phyloP scores from a whole-genome alignment of 2,888 invertebrate species.

The Lomographa bimaculata region DNA sequence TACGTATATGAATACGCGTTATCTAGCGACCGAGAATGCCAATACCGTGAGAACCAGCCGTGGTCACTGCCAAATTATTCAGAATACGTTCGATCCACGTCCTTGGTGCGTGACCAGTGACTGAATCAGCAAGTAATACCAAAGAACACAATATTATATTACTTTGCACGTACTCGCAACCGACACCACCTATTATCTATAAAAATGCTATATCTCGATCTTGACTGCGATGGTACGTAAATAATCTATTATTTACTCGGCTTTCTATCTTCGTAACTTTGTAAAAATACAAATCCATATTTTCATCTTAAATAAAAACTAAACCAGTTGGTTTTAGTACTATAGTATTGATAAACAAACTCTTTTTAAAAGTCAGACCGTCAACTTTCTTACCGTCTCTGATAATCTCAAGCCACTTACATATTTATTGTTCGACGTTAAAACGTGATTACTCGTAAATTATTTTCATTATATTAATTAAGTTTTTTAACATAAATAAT shows the following conservation, averaged over 20 bases:
- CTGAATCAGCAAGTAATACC: slow-evolving; percentile 57
- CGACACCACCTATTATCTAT: slow-evolving; percentile 36
- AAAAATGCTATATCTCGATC: slow-evolving; percentile 29
- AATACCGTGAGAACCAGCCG: slow-evolving; percentile 73
- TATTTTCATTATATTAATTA: slow-evolving; percentile 31
- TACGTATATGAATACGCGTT: slow-evolving; percentile 44
- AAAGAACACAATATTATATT: slow-evolving; percentile 51
- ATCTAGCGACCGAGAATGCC: slow-evolving; percentile 56
- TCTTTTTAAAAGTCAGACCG: too few relatives aligned
- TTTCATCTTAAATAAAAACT: not conserved
- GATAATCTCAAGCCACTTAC: slow-evolving; percentile 12
- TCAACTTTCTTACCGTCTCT: too few relatives aligned
- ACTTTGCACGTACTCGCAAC: slow-evolving; percentile 54
- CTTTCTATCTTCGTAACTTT: slow-evolving; percentile 16
- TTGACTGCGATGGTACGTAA: slow-evolving; percentile 19
- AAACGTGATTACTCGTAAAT: slow-evolving; percentile 21
- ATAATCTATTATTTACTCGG: slow-evolving; percentile 17
- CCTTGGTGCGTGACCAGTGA: slow-evolving; percentile 77
- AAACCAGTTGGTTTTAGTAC: not conserved
- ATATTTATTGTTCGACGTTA: slow-evolving; percentile 19
- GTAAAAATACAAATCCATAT: too few relatives aligned
- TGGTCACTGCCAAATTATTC: slow-evolving; percentile 73
- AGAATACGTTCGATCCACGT: slow-evolving; percentile 70
- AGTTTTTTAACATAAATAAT: slow-evolving; percentile 33
- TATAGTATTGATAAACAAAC: too few relatives aligned